Percentiles rank a stretch among this genome's conserved stretches.
These are phyloP conservation scores for Gortyna flavago DNA, from an alignment of 2,888 invertebrate genomes.

Conservation along the genomic window DNA sequence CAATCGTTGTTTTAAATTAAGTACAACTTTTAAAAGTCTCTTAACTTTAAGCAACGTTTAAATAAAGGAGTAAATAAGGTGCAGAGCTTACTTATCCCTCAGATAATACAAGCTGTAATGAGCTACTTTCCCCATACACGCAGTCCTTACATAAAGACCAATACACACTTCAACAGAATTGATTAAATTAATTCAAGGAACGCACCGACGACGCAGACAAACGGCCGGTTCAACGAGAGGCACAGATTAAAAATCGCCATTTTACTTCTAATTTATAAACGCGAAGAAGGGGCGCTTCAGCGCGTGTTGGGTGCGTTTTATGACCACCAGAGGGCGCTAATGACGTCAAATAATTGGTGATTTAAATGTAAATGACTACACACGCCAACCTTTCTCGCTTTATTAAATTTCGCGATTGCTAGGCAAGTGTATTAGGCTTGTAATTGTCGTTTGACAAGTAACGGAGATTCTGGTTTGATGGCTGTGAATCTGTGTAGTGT, in stretches of 20 bases:
- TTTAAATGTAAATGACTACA: constrained; percentile 90
- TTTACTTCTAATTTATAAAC: constrained; percentile 87
- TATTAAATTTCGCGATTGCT: constrained; percentile 86
- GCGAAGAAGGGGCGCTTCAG: constrained; percentile 76
- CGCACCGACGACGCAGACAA: constrained; percentile 65
- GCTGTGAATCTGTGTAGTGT: constrained; percentile 35
- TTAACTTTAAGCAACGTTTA: not conserved
- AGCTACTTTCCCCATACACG: constrained; percentile 10
- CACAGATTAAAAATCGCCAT: constrained; percentile 84
- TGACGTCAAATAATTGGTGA: constrained; percentile 90
- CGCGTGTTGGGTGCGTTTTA: constrained; percentile 89
- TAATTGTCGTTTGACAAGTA: constrained; percentile 61
- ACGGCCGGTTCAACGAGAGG: constrained; percentile 68
- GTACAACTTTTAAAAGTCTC: not conserved
- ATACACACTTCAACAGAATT: constrained; percentile 51
- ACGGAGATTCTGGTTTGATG: constrained; percentile 47
- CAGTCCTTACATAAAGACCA: constrained; percentile 26
- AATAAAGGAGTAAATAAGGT: not conserved
- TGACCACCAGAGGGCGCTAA: constrained; percentile 87
- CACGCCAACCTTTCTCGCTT: constrained; percentile 82
- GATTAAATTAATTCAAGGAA: constrained; percentile 66
- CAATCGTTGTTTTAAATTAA: not conserved
- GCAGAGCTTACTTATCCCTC: not conserved
- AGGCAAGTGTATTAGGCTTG: constrained; percentile 67
- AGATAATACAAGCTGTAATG: not conserved